phyloP scores from a whole-genome alignment of 2,113 vertebrate genomes.

The Ailuropoda melanoleuca region DNA sequence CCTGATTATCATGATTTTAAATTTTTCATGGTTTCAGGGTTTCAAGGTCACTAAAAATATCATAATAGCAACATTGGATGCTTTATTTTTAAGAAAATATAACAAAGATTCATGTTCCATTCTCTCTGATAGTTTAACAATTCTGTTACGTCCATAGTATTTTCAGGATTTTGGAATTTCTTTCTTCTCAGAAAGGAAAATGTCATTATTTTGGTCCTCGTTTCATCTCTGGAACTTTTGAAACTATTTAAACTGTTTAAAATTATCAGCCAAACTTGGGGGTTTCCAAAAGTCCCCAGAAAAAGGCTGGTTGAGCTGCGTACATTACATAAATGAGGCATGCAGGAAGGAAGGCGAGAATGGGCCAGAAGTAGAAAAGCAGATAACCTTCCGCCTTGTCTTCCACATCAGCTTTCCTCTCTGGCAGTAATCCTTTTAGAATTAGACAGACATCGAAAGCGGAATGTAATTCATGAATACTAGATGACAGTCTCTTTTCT shows the following conservation, averaged over 20 bases:
- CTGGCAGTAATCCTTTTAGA: background rate
- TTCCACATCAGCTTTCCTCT: background rate
- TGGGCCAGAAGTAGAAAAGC: background rate
- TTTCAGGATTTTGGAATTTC: background rate
- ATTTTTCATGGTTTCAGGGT: background rate
- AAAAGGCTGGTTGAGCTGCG: background rate
- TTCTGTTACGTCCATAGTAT: background rate
- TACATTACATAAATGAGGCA: background rate
- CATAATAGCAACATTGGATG: background rate
- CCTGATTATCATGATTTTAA: background rate
- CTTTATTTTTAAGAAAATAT: background rate
- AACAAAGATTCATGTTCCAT: background rate
- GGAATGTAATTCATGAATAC: background rate
- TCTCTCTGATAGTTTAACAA: background rate
- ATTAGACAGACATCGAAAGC: background rate
- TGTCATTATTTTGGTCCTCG: background rate
- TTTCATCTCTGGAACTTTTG: background rate
- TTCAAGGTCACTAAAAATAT: background rate
- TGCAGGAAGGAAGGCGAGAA: background rate
- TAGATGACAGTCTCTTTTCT: background rate
- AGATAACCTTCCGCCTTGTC: background rate
- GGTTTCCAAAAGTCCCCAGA: background rate
- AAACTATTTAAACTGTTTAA: slow-evolving; percentile 6
- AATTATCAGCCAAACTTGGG: background rate
- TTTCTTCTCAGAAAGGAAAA: slow-evolving; percentile 7